Percentiles rank a stretch among this genome's conserved stretches.
These are phyloP conservation scores for Periophthalmus magnuspinnatus DNA, from an alignment of 2,797 vertebrate species.

Conservation along the genomic window DNA sequence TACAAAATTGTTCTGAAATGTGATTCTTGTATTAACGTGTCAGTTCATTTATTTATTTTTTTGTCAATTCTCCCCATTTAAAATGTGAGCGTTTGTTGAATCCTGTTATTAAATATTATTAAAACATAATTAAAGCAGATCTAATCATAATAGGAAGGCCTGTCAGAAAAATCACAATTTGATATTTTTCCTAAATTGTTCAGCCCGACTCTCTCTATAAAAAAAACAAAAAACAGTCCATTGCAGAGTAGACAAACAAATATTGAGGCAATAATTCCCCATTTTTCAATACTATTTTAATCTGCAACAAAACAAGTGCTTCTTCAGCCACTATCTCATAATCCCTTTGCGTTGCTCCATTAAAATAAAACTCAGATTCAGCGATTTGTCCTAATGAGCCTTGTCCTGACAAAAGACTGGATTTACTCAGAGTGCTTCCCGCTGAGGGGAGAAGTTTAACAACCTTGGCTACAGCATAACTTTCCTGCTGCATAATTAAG, in stretches of 20 bases:
- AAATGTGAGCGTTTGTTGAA: too few relatives aligned
- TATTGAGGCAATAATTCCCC: background rate
- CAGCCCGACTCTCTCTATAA: too few relatives aligned
- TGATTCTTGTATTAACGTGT: too few relatives aligned
- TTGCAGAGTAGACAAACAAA: background rate
- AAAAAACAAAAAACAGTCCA: background rate
- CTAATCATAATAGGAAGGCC: too few relatives aligned
- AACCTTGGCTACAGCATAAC: conserved; percentile 42
- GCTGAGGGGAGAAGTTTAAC: conserved; percentile 36
- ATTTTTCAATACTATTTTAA: conserved; percentile 1
- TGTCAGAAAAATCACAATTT: background rate
- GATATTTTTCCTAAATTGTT: background rate
- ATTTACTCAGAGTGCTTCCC: conserved; percentile 27
- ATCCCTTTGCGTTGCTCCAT: conserved; percentile 32
- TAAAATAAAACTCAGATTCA: conserved; percentile 41
- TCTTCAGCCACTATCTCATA: conserved; percentile 27
- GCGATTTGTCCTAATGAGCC: conserved; percentile 60
- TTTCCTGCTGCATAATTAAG: conserved; percentile 35
- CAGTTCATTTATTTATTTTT: too few relatives aligned
- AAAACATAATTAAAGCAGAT: too few relatives aligned
- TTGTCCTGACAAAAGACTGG: conserved; percentile 21
- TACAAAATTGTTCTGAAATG: too few relatives aligned
- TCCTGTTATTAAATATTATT: too few relatives aligned
- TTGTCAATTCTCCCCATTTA: too few relatives aligned
- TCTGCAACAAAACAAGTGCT: conserved; percentile 23